A percentile compares a stretch with the other conserved stretches of the same genome.
Conservation (phyloP, 2,888 invertebrate genomes). For the Leucozona laternaria region DNA sequence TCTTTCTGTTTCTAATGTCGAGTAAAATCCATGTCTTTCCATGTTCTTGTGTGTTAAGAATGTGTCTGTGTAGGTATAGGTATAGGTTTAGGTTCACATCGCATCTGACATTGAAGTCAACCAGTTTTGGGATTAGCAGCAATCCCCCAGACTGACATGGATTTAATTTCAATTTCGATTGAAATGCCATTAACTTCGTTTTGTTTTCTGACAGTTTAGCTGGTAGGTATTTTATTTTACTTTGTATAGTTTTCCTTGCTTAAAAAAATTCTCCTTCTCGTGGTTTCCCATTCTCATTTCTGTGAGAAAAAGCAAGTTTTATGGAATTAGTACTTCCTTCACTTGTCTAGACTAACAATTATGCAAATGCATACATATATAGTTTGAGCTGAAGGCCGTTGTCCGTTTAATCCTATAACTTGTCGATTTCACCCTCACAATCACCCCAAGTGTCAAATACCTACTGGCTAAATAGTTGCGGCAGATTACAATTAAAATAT, state of each 20-base stretch:
- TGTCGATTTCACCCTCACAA: not conserved
- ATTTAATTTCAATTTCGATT: conserved; percentile 58
- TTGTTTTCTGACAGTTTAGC: conserved; percentile 28
- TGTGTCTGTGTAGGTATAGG: not conserved
- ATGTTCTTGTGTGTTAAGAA: too few relatives aligned
- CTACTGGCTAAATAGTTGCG: conserved; percentile 14
- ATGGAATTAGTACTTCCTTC: not conserved
- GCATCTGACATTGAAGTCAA: conserved; percentile 40
- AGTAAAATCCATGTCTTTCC: not conserved
- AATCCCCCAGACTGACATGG: conserved; percentile 46
- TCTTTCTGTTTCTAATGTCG: not conserved
- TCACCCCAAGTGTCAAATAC: conserved; percentile 13
- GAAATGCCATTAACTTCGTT: conserved; percentile 44
- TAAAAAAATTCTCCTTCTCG: not conserved
- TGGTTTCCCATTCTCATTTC: not conserved
- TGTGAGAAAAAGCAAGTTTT: not conserved
- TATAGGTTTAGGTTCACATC: not conserved
- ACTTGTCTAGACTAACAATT: conserved; percentile 55
- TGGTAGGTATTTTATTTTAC: not conserved
- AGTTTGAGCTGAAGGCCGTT: conserved; percentile 19
- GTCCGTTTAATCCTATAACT: conserved; percentile 55
- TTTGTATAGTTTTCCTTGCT: not conserved
- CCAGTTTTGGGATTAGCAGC: conserved; percentile 41
- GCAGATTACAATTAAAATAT: conserved; percentile 43
- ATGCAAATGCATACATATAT: not conserved